Base-by-base conservation (phyloP, 2,113 vertebrate species). In the crab-eating macaque (Macaca fascicularis) region DNA sequence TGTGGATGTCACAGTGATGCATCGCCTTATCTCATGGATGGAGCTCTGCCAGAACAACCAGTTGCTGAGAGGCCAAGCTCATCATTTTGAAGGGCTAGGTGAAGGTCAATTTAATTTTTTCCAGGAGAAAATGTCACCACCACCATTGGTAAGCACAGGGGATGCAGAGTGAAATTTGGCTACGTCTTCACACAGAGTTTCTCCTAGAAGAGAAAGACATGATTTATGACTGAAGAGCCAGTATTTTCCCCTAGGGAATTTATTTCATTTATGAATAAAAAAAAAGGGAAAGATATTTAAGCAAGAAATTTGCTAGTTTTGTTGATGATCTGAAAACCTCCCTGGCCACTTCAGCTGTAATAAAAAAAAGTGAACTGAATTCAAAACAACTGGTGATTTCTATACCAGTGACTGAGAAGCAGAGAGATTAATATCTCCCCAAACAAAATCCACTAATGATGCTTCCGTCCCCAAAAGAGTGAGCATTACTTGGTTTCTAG, bases 61-160 rank as follows among this genome's bases (percentile, higher is more conserved):
- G 50, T 76, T 59, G 92, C 89, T 70, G 69, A 97, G 86, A 80
- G 69, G 79, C 79, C 59, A 16, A 85, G 75, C 79, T 57, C 61
- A 57, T 97, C 86, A 87, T 84, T 88, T 67, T 94, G 86, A 96
- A 94, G 40, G 74, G 50, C 45, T 22, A 45, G 74, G 67, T 48
- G 38, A 96, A 95, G 55, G 87, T 75, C 93, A 96, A 92, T 95
- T 50, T 94, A 61, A 95, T 97, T 95, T 96, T 43, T 59, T 78
- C 30, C 61, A 43, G 64, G 89, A 96, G 85, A 93, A 97, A 96
- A 96, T 97, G 92, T 95, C 95, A 95, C 70, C 43, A 57, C 27
- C 35, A 74, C 43, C 79, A 20, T 2, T 81, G 70, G 70, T 83
- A 89, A 94, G 35, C 57, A 80, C 43, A 40, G 20, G 64, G 11